Percentiles rank a stretch among this genome's conserved stretches.
Conservation (phyloP, 35 echinoderm and acorn worm genomes). For the Ophiothrix spiculata region DNA sequence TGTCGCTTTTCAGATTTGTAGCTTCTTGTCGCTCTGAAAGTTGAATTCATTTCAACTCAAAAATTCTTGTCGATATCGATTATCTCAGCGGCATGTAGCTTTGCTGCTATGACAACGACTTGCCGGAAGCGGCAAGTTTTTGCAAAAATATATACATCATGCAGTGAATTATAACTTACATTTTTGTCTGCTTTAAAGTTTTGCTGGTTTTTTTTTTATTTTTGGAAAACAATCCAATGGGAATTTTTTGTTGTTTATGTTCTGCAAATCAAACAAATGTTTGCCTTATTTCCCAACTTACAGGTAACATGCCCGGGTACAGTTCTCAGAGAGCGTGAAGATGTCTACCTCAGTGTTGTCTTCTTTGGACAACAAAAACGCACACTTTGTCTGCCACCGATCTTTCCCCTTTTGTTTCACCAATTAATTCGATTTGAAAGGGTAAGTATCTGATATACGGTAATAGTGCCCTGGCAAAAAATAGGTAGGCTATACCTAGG, state of each 20-base stretch:
- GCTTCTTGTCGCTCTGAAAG: no score
- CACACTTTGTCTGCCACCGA: slow-evolving; percentile 72
- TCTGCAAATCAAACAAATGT: neutral
- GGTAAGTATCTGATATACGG: slow-evolving; percentile 27
- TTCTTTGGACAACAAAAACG: slow-evolving; percentile 77
- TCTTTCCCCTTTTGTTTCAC: slow-evolving; percentile 89
- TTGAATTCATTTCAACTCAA: no score
- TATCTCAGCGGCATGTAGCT: no score
- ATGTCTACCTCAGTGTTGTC: slow-evolving; percentile 79
- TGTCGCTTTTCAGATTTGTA: no score
- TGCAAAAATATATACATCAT: neutral
- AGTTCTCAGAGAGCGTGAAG: slow-evolving; percentile 71
- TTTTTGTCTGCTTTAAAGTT: neutral
- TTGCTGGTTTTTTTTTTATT: neutral
- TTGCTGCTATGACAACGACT: neutral
- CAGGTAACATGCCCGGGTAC: slow-evolving; percentile 95
- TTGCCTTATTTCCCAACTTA: neutral
- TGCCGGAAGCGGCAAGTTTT: neutral
- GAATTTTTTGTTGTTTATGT: neutral
- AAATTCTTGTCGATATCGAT: no score
- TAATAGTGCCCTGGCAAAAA: no score
- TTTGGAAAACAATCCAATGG: neutral
- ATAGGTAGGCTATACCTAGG: no score
- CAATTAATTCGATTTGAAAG: slow-evolving; percentile 86
- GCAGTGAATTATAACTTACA: neutral